Conservation (phyloP, 2,113 vertebrate genomes). For the Triplophysa tibetana region DNA sequence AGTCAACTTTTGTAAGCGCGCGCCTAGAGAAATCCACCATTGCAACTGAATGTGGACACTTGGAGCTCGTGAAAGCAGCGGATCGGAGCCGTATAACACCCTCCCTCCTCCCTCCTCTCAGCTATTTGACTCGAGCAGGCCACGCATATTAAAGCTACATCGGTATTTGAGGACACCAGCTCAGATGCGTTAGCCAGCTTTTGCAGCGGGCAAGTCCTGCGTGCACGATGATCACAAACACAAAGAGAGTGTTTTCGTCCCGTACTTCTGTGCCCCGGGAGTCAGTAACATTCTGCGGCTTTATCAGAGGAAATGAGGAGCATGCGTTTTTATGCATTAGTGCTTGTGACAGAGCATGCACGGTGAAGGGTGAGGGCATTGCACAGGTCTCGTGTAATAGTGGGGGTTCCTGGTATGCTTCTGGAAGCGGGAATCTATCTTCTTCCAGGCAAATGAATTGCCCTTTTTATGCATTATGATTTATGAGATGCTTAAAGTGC, state of each 20-base stretch:
- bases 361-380: conserved; percentile 49
- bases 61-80: conserved; percentile 43
- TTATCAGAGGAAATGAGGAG: conserved; percentile 34
- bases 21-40: conserved; percentile 34
- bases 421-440: conserved; percentile 47
- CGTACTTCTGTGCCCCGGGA: conserved; percentile 14
- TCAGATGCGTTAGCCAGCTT: conserved; percentile 22
- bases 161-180: conserved; percentile 36
- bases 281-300: conserved; percentile 25
- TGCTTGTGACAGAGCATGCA: conserved; percentile 10
- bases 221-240: conserved; percentile 27
- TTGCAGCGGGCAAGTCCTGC: conserved; percentile 19
- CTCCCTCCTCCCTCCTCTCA: conserved; percentile 30
- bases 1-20: conserved; percentile 56
- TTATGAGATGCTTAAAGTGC: conserved; percentile 18
- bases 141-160: conserved; percentile 41
- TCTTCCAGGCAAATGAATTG: conserved; percentile 29
- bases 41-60: conserved; percentile 42
- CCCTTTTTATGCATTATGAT: conserved; percentile 4
- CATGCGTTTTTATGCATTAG: conserved; percentile 11
- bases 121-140: conserved; percentile 38
- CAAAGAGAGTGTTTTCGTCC: conserved; percentile 41
- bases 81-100: conserved; percentile 38
- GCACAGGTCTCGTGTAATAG: conserved; percentile 58
- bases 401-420: conserved; percentile 60